phyloP scores from a whole-genome alignment of 1,140 invertebrate genomes.

The Trachymyrmex septentrionalis region DNA sequence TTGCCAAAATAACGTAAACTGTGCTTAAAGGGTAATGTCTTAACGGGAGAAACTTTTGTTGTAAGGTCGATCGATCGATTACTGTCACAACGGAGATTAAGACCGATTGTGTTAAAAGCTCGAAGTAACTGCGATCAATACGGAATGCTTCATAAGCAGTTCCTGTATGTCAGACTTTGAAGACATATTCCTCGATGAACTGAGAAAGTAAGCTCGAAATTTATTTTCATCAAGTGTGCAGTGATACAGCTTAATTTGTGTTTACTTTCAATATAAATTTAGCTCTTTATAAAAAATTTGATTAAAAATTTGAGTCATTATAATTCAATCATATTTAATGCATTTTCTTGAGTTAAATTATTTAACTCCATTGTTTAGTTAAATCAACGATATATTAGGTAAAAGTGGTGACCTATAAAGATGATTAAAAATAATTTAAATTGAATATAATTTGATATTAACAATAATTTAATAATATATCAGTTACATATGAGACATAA shows the following conservation, averaged over 20 bases:
- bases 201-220: background rate
- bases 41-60: slow-evolving; percentile 32
- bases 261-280: background rate
- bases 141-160: slow-evolving; percentile 35
- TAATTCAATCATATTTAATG: too few relatives aligned
- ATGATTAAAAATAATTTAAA: too few relatives aligned
- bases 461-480: background rate
- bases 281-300: background rate
- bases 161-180: background rate
- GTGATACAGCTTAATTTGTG: background rate
- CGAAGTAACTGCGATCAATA: slow-evolving; percentile 31
- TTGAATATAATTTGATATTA: too few relatives aligned
- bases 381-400: too few relatives aligned
- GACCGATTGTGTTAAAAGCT: slow-evolving; percentile 50
- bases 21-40: slow-evolving; percentile 7
- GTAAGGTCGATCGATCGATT: slow-evolving; percentile 70
- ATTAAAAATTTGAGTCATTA: too few relatives aligned
- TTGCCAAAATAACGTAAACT: background rate
- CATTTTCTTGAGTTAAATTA: too few relatives aligned
- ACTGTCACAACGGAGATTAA: slow-evolving; percentile 36
- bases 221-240: background rate
- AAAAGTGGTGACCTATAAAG: too few relatives aligned
- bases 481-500: background rate
- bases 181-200: background rate
- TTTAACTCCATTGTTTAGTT: too few relatives aligned